A percentile compares a stretch with the other conserved stretches of the same genome.
phyloP scores from a whole-genome alignment of 2,888 invertebrate genomes.

The Psylliodes chrysocephalus region DNA sequence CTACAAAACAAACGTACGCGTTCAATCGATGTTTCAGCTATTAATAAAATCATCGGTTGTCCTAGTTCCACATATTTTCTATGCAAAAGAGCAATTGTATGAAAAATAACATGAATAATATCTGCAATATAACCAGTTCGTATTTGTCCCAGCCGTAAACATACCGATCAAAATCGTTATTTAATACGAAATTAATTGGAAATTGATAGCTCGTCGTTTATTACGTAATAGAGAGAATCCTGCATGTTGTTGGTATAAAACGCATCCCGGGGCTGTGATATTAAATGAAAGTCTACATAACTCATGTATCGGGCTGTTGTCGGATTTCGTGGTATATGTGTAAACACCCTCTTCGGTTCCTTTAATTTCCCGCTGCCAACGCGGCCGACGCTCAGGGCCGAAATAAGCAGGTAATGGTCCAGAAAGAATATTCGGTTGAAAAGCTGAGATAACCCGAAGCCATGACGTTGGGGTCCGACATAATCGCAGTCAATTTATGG shows the following conservation, averaged over 20 bases:
- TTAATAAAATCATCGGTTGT: too few relatives aligned
- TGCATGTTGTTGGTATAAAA: slow-evolving; percentile 17
- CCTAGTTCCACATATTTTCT: too few relatives aligned
- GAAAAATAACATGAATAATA: too few relatives aligned
- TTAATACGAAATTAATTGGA: slow-evolving; percentile 13
- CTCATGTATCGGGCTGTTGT: slow-evolving; percentile 5
- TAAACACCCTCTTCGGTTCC: slow-evolving; percentile 16
- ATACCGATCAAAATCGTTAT: neutral
- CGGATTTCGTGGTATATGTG: slow-evolving; percentile 10
- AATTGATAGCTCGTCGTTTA: slow-evolving; percentile 20
- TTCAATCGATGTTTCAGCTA: too few relatives aligned
- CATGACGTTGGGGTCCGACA: slow-evolving; percentile 9
- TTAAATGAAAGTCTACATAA: slow-evolving; percentile 18
- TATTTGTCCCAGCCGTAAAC: neutral
- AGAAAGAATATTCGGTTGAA: slow-evolving; percentile 23
- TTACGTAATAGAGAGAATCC: slow-evolving; percentile 8
- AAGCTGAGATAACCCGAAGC: slow-evolving; percentile 22
- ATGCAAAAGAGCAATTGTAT: too few relatives aligned
- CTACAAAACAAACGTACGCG: too few relatives aligned
- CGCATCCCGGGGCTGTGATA: slow-evolving; percentile 23
- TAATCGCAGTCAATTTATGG: slow-evolving; percentile 28
- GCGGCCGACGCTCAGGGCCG: slow-evolving; percentile 16
- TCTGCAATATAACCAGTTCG: neutral
- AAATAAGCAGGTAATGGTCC: slow-evolving; percentile 28
- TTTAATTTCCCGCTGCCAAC: slow-evolving; percentile 4